Percentiles rank a stretch among this genome's conserved stretches.
Evolutionary conservation across 2,113 vertebrate species (phyloP).

Genomic region (Oreocharis arfaki): DNA sequence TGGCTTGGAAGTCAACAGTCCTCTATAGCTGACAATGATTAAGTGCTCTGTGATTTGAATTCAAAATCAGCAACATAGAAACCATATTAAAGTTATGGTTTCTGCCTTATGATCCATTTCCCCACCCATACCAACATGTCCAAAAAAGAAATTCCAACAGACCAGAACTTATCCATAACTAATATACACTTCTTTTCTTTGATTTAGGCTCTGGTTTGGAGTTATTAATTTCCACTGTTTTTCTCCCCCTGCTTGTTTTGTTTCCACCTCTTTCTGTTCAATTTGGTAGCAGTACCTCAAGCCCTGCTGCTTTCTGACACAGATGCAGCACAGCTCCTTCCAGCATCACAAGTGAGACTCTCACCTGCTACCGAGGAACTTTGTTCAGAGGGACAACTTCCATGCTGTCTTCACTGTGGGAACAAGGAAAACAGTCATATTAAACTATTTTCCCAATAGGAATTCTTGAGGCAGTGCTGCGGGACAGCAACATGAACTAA

Average conservation of each 20-base stretch:
- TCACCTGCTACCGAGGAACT: neutral
- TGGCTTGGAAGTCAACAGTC: neutral
- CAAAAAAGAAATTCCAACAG: neutral
- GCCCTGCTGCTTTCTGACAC: neutral
- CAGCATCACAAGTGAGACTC: rapidly evolving
- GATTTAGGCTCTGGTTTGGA: neutral
- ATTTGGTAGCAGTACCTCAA: neutral
- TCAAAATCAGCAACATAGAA: neutral
- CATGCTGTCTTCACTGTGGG: neutral
- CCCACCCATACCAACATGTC: neutral
- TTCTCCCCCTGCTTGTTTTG: rapidly evolving
- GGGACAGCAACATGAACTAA: neutral
- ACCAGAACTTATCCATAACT: neutral
- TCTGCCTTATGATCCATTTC: neutral
- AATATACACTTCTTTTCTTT: rapidly evolving
- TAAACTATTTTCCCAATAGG: neutral
- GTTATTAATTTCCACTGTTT: neutral
- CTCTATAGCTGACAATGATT: neutral
- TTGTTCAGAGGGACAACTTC: neutral
- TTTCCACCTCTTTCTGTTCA: neutral
- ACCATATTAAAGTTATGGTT: neutral
- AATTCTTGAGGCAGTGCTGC: neutral
- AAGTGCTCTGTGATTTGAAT: neutral
- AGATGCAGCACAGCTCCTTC: neutral
- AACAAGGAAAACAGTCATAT: neutral